Base-by-base conservation (phyloP, 2,113 vertebrate genomes). In the Sciurus niger region DNA sequence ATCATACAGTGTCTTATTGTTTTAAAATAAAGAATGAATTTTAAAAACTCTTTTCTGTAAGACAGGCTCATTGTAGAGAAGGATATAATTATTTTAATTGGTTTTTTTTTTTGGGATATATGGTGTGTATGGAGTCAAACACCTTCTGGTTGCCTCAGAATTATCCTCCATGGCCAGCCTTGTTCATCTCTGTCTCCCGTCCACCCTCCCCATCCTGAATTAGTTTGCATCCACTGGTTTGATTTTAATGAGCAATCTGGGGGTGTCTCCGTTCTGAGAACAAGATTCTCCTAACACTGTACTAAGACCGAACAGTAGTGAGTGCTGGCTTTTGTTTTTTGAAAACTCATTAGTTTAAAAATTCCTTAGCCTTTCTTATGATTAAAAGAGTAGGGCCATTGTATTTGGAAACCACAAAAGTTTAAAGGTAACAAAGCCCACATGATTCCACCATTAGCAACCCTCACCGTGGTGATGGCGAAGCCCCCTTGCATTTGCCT, bases 261-360 rank as follows among this genome's bases (percentile, higher is more conserved):
- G 84, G 51, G 34, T 30, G n/a, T 90, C 37, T 70, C 73, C 17
- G 2, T 34, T 85, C 80, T 79, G 58, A 79, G 67, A 92, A 46
- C 68, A 67, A 13, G 25, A 20, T 82, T 85, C 78, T 84, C 17
- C 90, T 87, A 22, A 37, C 34, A 20, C 60, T 73, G 28, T 51
- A 34, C 51, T 0, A 25, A 43, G 58, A 68, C 67, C 58, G 32
- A 60, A n/a, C 37, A 55, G 24, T 58, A 63, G 14, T 34, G 30
- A 78, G 51, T 12, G 2, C 86, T 43, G 85, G 24, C 22, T 78
- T 95, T 79, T 55, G 48, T 63, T 90, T 76, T 92, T 68, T 79
- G 22, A 85, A 96, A 89, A 51, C 30, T 70, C 13, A n/a, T 85
- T 22, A 22, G 34, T 63, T 86, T 60, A 37, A 37, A 79, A 55